Base-by-base conservation (phyloP, 2,888 invertebrate genomes). In the Amphimallon solstitiale region DNA sequence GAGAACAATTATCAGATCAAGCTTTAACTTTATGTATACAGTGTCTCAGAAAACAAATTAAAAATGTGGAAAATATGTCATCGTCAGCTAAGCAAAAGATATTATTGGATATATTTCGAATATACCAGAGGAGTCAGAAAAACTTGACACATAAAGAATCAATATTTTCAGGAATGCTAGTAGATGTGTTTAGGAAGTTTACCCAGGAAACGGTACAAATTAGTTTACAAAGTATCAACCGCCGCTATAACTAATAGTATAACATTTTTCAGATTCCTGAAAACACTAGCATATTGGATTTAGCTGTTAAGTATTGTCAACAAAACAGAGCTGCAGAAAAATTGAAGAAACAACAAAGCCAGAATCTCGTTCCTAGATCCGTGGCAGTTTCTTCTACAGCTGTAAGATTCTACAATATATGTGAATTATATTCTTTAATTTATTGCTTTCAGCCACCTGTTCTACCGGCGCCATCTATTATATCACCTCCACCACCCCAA, bases 1-100 rank as follows among this genome's bases (percentile, higher is more conserved):
- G 96, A 64, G 89, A 92, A 73, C 91, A 92, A 75, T 84, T 95
- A 64, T 90, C 92, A 0, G 89, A 91, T 64, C 91, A 92, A 82
- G 93, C 95, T 0, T 86, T 92, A 68, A 88, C 89, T 0, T 86
- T 91, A 69, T 91, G 91, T 72, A 84, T 89, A 6, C 90, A 91
- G 77, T 89, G 90, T 37, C 81, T 92, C 68, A 86, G 90, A 69
- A 87, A 87, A 2, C 87, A 87, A 74, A 84, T 90, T 15, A 86
- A 87, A 38, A 78, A 81, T 48, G 75, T 84, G 66, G 74, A 80
- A 3, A 77, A 77, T 5, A 77, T 77, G 70, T 74, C 76, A 10
- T 76, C 78, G 1, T 80, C 80, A 65, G 77, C 80, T 29, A 79
- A 78, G 72, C 81, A 82, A 6, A 83, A 83, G 74, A 74, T 87